These are phyloP conservation scores for Macropis europaea DNA, from an alignment of 2,888 invertebrate species.

Conservation along the genomic window DNA sequence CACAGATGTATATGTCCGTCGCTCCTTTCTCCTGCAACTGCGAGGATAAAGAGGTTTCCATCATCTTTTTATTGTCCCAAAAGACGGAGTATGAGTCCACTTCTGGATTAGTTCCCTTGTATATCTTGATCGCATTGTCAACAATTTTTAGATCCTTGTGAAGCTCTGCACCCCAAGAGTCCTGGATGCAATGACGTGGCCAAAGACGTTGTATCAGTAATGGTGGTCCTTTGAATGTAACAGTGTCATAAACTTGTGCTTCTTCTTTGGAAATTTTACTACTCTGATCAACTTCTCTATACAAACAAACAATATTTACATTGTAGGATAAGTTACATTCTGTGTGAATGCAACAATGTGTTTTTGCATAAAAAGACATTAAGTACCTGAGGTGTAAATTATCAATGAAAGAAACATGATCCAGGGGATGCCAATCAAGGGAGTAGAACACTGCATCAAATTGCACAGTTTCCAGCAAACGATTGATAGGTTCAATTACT, in stretches of 20 bases:
- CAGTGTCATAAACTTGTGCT: slow-evolving; percentile 93
- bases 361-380: neutral
- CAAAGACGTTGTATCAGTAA: slow-evolving; percentile 94
- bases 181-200: slow-evolving; percentile 98
- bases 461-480: slow-evolving; percentile 88
- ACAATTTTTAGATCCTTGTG: slow-evolving; percentile 93
- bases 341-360: neutral
- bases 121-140: slow-evolving; percentile 89
- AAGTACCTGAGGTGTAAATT: slow-evolving; percentile 84
- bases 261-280: slow-evolving; percentile 81
- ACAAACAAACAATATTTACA: neutral
- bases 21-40: slow-evolving; percentile 90
- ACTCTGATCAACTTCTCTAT: slow-evolving; percentile 74
- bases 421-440: slow-evolving; percentile 97
- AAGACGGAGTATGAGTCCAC: slow-evolving; percentile 99
- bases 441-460: slow-evolving; percentile 96
- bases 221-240: slow-evolving; percentile 94
- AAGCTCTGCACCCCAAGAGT: slow-evolving; percentile 96
- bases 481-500: slow-evolving; percentile 95
- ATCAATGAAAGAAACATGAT: slow-evolving; percentile 98
- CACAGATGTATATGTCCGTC: slow-evolving; percentile 96
- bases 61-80: slow-evolving; percentile 97
- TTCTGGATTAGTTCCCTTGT: slow-evolving; percentile 96
- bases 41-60: slow-evolving; percentile 91
- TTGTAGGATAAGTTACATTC: too few relatives aligned